Evolutionary conservation across 2,113 vertebrate genomes (phyloP).

Genomic region (Barnardius zonarius): DNA sequence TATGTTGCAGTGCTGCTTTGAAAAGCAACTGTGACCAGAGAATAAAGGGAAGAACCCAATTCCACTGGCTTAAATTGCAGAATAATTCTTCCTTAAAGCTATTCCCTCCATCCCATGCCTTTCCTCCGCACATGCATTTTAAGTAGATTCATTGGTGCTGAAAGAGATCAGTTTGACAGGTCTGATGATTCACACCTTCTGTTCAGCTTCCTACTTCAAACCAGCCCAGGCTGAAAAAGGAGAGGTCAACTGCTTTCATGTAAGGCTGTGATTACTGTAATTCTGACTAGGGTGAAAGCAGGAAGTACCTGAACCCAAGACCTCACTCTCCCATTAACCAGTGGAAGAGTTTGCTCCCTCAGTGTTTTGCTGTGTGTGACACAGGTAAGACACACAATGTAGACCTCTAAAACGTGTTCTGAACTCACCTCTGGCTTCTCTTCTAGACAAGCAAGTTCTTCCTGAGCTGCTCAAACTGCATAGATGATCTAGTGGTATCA

Average conservation of each 20-base stretch:
- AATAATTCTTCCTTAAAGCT: background rate
- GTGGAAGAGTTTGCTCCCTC: background rate
- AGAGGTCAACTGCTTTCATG: background rate
- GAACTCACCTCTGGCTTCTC: background rate
- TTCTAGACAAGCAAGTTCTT: background rate
- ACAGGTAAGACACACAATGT: background rate
- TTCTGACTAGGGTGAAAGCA: background rate
- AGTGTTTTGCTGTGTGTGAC: background rate
- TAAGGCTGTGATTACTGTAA: background rate
- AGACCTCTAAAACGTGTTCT: background rate
- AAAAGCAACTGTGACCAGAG: background rate
- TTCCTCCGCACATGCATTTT: background rate
- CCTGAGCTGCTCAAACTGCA: background rate
- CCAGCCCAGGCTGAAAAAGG: background rate
- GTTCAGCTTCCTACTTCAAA: background rate
- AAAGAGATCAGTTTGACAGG: conserved; percentile 7
- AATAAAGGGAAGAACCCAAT: background rate
- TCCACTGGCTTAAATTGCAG: background rate
- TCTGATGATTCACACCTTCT: conserved; percentile 27
- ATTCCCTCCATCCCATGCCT: background rate
- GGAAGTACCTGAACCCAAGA: background rate
- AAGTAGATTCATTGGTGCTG: background rate
- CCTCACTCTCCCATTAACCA: background rate
- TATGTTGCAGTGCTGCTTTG: background rate
- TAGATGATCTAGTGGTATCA: background rate